Percentiles rank a stretch among this genome's conserved stretches.
Conservation (phyloP, 2,797 vertebrate species). For the Lophotriccus pileatus region DNA sequence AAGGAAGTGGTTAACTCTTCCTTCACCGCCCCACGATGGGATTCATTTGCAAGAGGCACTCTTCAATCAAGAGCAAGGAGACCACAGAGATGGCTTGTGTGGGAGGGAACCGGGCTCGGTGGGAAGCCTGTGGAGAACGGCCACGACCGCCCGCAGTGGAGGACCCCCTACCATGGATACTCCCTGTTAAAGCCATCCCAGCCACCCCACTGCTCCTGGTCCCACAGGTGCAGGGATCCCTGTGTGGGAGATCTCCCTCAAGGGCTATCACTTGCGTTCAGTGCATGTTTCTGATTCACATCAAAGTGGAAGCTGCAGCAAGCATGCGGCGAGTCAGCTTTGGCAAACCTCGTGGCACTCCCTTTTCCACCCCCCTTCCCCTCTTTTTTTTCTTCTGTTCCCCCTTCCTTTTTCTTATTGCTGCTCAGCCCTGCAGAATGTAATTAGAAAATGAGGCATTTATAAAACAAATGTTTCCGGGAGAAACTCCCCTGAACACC, state of each 20-base stretch:
- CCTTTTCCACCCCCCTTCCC: neutral
- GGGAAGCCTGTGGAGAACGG: neutral
- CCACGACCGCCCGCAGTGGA: accelerated
- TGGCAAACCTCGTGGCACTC: neutral
- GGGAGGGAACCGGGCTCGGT: neutral
- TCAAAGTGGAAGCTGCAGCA: neutral
- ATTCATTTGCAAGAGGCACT: neutral
- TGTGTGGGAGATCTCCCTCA: neutral
- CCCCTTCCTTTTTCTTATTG: neutral
- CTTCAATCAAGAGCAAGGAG: constrained; percentile 69
- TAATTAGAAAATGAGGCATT: constrained; percentile 61
- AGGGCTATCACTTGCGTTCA: accelerated
- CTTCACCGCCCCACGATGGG: neutral
- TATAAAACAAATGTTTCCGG: constrained; percentile 58
- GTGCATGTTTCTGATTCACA: neutral
- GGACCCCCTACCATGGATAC: neutral
- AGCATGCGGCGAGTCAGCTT: neutral
- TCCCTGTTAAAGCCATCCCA: neutral
- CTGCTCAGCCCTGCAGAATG: constrained; percentile 16
- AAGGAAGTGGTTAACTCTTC: constrained; percentile 63
- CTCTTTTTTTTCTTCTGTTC: accelerated
- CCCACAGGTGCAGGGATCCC: neutral
- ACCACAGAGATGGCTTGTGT: constrained; percentile 43
- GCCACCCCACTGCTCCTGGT: neutral
- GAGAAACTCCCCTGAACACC: constrained; percentile 48